Evolutionary conservation across 2,888 invertebrate species (phyloP).

Genomic region (Smittia aterrima): DNA sequence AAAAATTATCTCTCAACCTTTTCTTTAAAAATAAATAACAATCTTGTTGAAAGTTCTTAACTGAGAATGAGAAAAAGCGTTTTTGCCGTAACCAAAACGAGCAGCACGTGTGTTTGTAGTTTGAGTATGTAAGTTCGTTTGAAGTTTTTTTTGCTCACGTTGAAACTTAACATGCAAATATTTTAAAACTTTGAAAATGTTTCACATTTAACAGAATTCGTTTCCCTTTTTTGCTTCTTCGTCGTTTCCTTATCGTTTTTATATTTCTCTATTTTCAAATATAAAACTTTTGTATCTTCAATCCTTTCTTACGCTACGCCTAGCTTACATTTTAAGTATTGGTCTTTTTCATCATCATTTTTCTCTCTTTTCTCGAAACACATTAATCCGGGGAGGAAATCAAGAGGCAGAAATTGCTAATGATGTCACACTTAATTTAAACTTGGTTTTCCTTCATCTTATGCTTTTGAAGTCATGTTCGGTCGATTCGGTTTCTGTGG

Average conservation of each 20-base stretch:
- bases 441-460: no score
- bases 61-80: no score
- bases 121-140: background rate
- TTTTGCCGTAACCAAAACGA: background rate
- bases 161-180: background rate
- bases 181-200: background rate
- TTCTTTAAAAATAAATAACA: background rate
- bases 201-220: background rate
- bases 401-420: no score
- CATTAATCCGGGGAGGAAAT: background rate
- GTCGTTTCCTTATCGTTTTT: background rate
- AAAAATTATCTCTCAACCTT: background rate
- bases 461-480: no score
- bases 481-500: no score
- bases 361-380: constrained; percentile 3
- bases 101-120: background rate
- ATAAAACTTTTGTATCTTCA: background rate
- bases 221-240: background rate
- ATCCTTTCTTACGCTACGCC: background rate
- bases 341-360: constrained; percentile 11
- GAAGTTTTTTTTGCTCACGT: background rate
- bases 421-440: background rate
- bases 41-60: background rate
- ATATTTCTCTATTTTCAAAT: background rate
- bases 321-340: background rate